Evolutionary conservation across 2,113 vertebrate species (phyloP).

Genomic region (Callospermophilus lateralis): DNA sequence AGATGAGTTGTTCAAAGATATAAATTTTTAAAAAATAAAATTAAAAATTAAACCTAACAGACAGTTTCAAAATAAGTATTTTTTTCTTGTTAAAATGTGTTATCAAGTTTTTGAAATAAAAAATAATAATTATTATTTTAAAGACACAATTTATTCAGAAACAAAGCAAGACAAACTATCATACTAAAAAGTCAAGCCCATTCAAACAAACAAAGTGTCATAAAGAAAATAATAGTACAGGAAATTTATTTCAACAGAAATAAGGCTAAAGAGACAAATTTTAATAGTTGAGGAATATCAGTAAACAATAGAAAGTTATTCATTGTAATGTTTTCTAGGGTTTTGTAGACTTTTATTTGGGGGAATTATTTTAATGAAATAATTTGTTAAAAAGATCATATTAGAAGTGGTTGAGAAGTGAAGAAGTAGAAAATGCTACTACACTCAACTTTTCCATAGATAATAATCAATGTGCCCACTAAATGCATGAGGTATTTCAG

Average conservation of each 20-base stretch:
- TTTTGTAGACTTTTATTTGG: neutral
- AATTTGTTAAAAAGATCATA: neutral
- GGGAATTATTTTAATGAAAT: neutral
- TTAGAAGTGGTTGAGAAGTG: neutral
- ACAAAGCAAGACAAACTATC: neutral
- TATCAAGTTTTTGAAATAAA: neutral
- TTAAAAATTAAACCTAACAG: neutral
- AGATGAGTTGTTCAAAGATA: neutral
- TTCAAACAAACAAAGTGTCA: neutral
- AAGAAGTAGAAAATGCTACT: neutral
- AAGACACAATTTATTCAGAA: neutral
- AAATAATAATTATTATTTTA: neutral
- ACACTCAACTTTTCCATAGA: neutral
- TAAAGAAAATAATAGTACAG: too few relatives aligned
- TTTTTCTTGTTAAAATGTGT: neutral
- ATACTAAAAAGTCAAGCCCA: neutral
- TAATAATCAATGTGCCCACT: neutral
- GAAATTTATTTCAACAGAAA: neutral
- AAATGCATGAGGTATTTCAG: neutral
- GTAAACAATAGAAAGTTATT: neutral
- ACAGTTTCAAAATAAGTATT: neutral
- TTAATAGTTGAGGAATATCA: neutral
- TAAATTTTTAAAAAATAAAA: neutral
- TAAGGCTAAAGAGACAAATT: neutral
- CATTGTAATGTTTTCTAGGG: neutral